Conservation (phyloP, 2,797 vertebrate genomes). For the Rhincodon typus region DNA sequence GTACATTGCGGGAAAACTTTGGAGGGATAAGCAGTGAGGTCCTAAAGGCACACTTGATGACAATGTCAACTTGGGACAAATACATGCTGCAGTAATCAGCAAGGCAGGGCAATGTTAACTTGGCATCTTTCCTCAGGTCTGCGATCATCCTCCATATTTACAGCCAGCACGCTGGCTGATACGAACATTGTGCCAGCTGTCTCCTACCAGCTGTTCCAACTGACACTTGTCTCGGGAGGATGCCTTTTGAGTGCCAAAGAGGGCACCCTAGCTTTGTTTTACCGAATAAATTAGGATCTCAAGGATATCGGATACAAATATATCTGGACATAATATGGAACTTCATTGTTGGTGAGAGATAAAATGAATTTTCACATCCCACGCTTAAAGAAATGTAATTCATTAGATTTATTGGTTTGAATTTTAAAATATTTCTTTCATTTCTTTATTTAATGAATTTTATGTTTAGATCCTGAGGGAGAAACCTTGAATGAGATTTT, state of each 20-base stretch:
- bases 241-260: not conserved
- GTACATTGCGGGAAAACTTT: not conserved
- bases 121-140: not conserved
- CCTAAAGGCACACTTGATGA: not conserved
- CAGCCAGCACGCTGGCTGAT: not conserved
- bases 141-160: not conserved
- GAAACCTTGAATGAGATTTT: not conserved
- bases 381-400: not conserved
- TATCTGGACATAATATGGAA: not conserved
- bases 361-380: not conserved
- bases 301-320: not conserved
- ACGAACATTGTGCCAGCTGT: not conserved
- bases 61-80: not conserved
- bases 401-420: not conserved
- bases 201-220: not conserved
- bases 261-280: conserved; percentile 6
- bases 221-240: not conserved
- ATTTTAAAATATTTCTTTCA: not conserved
- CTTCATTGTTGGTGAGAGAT: not conserved
- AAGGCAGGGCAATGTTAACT: not conserved
- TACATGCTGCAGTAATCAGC: not conserved
- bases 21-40: not conserved
- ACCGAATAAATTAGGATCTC: not conserved
- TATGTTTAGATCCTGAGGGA: not conserved
- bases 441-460: not conserved